Base-by-base conservation (phyloP, 2,888 invertebrate genomes). In the Apeira syringaria region DNA sequence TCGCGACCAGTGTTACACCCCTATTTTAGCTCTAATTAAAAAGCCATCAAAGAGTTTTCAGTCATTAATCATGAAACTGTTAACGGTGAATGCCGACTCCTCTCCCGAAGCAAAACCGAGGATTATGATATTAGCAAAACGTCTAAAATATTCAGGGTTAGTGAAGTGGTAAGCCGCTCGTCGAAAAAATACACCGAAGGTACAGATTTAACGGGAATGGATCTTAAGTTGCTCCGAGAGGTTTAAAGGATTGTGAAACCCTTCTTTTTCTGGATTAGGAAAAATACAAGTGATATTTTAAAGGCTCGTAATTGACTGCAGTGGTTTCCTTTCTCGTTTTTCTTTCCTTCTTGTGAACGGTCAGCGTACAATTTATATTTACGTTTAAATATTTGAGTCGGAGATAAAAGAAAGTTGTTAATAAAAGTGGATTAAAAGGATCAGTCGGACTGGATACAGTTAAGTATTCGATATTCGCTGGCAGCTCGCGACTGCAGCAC, bases 21-120 rank as follows among this genome's bases (percentile, higher is more conserved):
- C 85, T 80, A 79, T 85, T 88, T 88, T 83, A 85, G 85, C 88
- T 88, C 88, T 90, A 90, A 90, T 89, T 90, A 90, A 90, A 90
- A 90, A 89, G 85, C 89, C 86, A 89, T 90, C 88, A 89, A 90
- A 89, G 89, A 89, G 85, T 90, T 89, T 87, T 87, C 80, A 86
- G 84, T 82, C 89, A 90, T 90, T 89, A 89, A 90, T 90, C 90
- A 89, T 87, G 88, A 84, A 87, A 88, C 88, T 88, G 89, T 88
- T 88, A 89, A 82, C 87, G 74, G 70, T 85, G 83, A 84, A 88
- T 84, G 76, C 82, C 75, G 80, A 80, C 85, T 86, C 81, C 73
- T 78, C 79, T 73, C 66, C 53, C 61, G 79, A 65, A 72, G 69
- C 74, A 81, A 83, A 87, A 85, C 84, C 64, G 69, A 79, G 76